phyloP scores from a whole-genome alignment of 2,888 invertebrate species.

The Gandaritis pyraliata region DNA sequence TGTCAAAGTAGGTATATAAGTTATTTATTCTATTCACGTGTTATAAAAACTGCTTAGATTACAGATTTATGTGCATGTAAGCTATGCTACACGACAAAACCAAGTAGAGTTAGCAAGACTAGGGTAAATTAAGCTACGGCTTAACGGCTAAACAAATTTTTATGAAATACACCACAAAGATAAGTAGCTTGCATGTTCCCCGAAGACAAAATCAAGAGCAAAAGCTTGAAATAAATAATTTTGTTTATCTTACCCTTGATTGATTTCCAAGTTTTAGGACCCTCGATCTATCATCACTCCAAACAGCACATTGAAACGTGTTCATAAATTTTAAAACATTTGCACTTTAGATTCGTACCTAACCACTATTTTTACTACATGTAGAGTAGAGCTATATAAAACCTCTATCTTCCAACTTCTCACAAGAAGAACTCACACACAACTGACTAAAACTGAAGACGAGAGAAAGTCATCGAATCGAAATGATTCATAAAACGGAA shows the following conservation, averaged over 20 bases:
- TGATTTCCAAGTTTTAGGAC: conserved; percentile 3
- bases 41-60: too few relatives aligned
- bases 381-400: conserved; percentile 5
- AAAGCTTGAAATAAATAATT: background rate
- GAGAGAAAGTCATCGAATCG: conserved; percentile 13
- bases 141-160: too few relatives aligned
- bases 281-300: conserved; percentile 17
- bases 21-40: too few relatives aligned
- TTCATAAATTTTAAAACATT: conserved; percentile 16
- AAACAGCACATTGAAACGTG: conserved; percentile 22
- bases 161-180: too few relatives aligned
- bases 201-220: too few relatives aligned
- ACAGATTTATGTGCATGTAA: too few relatives aligned
- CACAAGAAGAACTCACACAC: conserved; percentile 13
- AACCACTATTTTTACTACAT: conserved; percentile 9
- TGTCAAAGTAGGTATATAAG: too few relatives aligned
- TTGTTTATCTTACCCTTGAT: conserved; percentile 8
- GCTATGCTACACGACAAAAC: too few relatives aligned
- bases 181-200: too few relatives aligned
- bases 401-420: conserved; percentile 6
- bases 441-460: conserved; percentile 23
- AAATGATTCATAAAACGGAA: conserved; percentile 11
- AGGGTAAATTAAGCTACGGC: too few relatives aligned
- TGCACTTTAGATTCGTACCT: conserved; percentile 8
- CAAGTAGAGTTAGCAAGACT: too few relatives aligned